Conservation (phyloP, 2,888 invertebrate species). For the Gerris lacustris region DNA sequence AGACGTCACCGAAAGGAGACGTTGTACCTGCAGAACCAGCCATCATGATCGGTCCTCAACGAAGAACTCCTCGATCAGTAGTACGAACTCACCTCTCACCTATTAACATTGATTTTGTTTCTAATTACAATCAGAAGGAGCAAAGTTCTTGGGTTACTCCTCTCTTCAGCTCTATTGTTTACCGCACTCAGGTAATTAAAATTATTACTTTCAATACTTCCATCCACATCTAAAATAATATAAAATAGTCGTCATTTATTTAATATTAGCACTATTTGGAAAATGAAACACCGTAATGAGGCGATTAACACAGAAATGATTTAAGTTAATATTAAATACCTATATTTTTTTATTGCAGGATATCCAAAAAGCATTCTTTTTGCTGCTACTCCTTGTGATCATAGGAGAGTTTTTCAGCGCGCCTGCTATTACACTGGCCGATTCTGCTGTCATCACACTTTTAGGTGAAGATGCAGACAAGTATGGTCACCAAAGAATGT, state of each 20-base stretch:
- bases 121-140: conserved; percentile 56
- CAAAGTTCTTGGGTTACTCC: conserved; percentile 75
- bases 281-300: no score
- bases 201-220: background rate
- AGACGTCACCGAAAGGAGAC: background rate
- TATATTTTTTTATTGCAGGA: conserved; percentile 43
- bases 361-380: conserved; percentile 91
- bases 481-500: conserved; percentile 95
- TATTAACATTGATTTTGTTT: conserved; percentile 58
- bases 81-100: conserved; percentile 47
- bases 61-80: conserved; percentile 36
- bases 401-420: conserved; percentile 97
- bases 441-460: conserved; percentile 77
- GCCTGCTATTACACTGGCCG: conserved; percentile 88
- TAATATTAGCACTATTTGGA: no score
- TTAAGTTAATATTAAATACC: no score
- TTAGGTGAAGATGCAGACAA: conserved; percentile 73
- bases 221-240: no score
- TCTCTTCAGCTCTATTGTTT: conserved; percentile 85
- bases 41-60: background rate
- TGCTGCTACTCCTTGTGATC: conserved; percentile 78
- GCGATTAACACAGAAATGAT: no score
- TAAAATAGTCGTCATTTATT: no score
- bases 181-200: conserved; percentile 46
- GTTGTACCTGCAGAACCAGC: background rate